A percentile compares a stretch with the other conserved stretches of the same genome.
These are phyloP conservation scores for Thysanoteuthis rhombus DNA, from an alignment of 2,888 invertebrate genomes.

Conservation along the genomic window DNA sequence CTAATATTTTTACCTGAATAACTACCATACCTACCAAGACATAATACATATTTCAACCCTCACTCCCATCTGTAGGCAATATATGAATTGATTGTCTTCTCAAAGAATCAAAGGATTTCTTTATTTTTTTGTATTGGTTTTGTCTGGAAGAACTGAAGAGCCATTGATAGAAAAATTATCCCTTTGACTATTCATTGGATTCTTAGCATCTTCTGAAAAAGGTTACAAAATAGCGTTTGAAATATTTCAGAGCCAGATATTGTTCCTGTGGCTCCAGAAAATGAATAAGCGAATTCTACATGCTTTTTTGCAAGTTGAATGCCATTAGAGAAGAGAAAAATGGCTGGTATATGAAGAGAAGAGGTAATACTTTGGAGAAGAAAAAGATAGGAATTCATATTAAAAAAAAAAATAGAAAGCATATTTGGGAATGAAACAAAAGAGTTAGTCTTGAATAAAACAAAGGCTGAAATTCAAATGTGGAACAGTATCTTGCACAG, in stretches of 20 bases:
- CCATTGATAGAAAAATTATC: neutral
- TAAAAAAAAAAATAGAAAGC: neutral
- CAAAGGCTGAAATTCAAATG: neutral
- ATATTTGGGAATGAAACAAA: neutral
- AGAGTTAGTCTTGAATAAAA: neutral
- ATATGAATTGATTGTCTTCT: neutral
- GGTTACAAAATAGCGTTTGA: neutral
- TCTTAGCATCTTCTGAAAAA: neutral
- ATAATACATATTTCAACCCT: constrained; percentile 12
- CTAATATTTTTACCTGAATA: neutral
- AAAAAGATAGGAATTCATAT: neutral
- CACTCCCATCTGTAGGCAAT: neutral
- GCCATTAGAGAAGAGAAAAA: neutral
- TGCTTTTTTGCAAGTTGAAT: neutral
- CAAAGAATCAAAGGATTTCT: neutral
- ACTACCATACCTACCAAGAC: neutral
- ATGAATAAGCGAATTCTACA: neutral
- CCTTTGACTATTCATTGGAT: neutral
- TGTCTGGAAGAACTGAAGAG: neutral
- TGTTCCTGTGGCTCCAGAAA: constrained; percentile 12
- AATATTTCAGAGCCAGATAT: neutral
- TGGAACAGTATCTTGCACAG: neutral
- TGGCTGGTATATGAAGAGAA: neutral
- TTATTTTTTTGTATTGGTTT: neutral
- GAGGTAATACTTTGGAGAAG: neutral